Evolutionary conservation across 2,888 invertebrate genomes (phyloP).

Genomic region (Chesias legatella): DNA sequence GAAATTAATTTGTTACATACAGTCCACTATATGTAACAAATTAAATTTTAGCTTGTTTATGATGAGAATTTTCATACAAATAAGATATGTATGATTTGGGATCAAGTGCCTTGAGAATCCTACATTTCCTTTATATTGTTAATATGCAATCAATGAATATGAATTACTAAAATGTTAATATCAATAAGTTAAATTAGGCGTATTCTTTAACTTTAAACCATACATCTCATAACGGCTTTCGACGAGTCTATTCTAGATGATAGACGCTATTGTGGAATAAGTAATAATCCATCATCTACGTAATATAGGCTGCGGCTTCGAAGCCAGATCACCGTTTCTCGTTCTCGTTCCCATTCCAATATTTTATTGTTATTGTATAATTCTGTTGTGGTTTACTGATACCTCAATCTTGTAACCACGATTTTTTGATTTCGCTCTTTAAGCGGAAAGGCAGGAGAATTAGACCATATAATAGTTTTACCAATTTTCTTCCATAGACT

Average conservation of each 20-base stretch:
- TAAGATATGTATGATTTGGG: no score
- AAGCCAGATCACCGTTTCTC: conserved; percentile 36
- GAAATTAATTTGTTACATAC: background rate
- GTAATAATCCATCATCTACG: conserved; percentile 43
- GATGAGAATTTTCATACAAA: no score
- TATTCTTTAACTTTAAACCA: conserved; percentile 26
- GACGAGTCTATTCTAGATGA: conserved; percentile 55
- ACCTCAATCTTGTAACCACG: conserved; percentile 6
- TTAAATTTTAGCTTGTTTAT: no score
- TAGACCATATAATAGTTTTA: no score
- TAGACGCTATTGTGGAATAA: conserved; percentile 58
- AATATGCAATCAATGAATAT: background rate
- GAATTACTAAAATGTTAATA: background rate
- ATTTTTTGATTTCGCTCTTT: conserved; percentile 2
- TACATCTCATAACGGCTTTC: conserved; percentile 51
- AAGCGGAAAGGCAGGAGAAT: no score
- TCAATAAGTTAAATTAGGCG: conserved; percentile 9
- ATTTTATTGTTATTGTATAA: conserved; percentile 26
- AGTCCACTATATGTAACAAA: no score
- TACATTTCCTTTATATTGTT: no score
- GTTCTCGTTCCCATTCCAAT: conserved; percentile 31
- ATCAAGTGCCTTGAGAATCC: no score
- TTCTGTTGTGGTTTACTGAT: conserved; percentile 21
- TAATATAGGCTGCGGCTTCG: conserved; percentile 36
- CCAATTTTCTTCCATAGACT: no score